Conservation (phyloP, 2,113 vertebrate genomes). For the Mobula hypostoma region DNA sequence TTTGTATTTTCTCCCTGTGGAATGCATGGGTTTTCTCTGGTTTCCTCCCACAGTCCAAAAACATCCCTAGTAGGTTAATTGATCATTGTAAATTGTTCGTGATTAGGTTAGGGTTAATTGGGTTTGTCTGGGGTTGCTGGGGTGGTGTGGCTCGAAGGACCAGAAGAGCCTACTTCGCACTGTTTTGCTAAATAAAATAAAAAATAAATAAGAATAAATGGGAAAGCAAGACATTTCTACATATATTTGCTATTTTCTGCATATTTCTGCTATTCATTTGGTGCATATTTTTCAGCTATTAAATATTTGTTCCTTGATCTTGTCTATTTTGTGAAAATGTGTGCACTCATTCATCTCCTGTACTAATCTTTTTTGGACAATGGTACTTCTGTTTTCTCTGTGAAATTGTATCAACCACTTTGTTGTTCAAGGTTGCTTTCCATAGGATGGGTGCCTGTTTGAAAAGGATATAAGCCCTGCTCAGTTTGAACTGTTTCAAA, state of each 20-base stretch:
- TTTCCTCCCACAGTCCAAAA: too few species aligned
- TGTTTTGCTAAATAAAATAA: too few species aligned
- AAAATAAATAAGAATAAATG: background rate
- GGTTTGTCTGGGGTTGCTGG: too few species aligned
- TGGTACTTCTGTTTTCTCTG: background rate
- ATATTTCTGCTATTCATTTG: background rate
- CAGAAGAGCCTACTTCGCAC: too few species aligned
- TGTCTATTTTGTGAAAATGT: background rate
- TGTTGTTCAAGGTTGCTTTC: background rate
- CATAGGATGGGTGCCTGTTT: background rate
- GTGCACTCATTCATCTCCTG: background rate
- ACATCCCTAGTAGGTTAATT: too few species aligned
- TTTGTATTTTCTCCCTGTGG: too few species aligned
- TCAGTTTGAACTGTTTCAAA: background rate
- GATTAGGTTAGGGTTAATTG: too few species aligned
- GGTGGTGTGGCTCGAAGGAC: too few species aligned
- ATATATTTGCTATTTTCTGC: too few species aligned
- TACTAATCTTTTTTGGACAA: background rate
- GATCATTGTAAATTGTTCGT: too few species aligned
- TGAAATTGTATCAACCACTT: background rate
- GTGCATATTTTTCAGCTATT: background rate
- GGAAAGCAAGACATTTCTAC: background rate
- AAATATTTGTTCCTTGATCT: background rate
- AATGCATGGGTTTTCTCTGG: too few species aligned
- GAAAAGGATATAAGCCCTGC: background rate